A percentile compares a stretch with the other conserved stretches of the same genome.
Conservation (phyloP, 30 jellyfish, hydroid and myxozoan species). For the Aurelia sp. region DNA sequence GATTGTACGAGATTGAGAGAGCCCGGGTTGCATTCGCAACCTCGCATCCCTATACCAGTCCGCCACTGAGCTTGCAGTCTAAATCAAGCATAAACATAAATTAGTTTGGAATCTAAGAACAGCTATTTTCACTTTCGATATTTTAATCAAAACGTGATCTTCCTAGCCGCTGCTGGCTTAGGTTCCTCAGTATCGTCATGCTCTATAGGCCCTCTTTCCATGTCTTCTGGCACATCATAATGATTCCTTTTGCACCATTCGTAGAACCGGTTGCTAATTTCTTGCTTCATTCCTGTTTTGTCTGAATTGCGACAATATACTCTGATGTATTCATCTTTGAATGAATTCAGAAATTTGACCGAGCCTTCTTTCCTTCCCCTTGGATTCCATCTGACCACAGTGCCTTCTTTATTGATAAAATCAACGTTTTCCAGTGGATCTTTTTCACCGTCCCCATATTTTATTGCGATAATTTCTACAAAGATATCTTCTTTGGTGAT, state of each 20-base stretch:
- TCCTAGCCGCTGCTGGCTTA: too few species aligned
- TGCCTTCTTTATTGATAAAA: conserved; percentile 51
- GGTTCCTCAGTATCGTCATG: conserved; percentile 7
- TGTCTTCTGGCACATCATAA: conserved; percentile 40
- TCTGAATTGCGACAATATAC: conserved; percentile 48
- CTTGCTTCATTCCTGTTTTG: conserved; percentile 13
- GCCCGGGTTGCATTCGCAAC: too few species aligned
- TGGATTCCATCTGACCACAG: conserved; percentile 13
- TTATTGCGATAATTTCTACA: conserved; percentile 30
- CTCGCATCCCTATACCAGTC: too few species aligned
- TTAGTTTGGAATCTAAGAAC: too few species aligned
- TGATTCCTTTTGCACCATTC: conserved; percentile 30
- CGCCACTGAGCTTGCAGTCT: too few species aligned
- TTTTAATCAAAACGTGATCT: too few species aligned
- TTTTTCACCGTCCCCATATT: conserved; percentile 26
- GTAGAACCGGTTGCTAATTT: conserved; percentile 23
- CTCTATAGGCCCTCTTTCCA: conserved; percentile 52
- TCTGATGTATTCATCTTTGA: conserved; percentile 45
- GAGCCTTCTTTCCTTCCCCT: neutral
- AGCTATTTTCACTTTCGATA: too few species aligned
- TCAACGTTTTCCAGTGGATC: conserved; percentile 54
- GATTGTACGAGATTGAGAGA: too few species aligned
- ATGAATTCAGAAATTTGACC: neutral
- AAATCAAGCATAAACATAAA: too few species aligned
- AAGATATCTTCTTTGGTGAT: conserved; percentile 28